Conservation (phyloP, 2,888 invertebrate genomes). For the Abscondita cerata region DNA sequence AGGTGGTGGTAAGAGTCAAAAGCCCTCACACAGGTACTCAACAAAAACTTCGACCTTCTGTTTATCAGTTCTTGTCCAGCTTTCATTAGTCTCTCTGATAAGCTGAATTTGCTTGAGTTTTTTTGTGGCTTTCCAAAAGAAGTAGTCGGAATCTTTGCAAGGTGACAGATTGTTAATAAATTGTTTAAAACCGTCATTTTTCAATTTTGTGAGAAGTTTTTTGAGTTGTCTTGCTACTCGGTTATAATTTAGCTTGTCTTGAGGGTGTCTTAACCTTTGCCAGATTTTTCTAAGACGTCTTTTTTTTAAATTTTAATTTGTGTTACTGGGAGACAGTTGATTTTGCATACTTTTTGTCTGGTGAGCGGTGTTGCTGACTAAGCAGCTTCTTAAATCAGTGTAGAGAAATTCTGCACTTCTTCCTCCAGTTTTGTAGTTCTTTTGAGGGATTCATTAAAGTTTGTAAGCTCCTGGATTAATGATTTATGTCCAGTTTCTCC, state of each 20-base stretch:
- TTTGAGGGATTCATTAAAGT: no score
- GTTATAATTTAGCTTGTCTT: background rate
- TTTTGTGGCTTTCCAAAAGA: background rate
- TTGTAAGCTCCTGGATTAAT: no score
- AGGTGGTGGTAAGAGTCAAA: background rate
- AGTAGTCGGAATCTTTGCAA: background rate
- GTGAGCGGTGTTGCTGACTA: no score
- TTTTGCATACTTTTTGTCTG: no score
- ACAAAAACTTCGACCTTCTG: background rate
- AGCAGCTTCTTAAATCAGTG: no score
- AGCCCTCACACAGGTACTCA: background rate
- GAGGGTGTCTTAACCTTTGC: background rate
- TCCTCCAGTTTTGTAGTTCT: no score
- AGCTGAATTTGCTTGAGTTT: background rate
- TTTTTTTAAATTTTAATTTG: background rate
- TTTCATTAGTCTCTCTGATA: background rate
- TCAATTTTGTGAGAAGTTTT: background rate
- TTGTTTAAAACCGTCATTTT: background rate
- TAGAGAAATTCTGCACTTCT: no score
- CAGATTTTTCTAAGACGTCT: background rate
- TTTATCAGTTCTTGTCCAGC: background rate
- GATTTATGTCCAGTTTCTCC: no score
- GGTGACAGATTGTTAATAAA: background rate
- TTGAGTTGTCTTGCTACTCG: background rate
- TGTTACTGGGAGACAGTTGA: background rate